Conservation (phyloP, 2,888 invertebrate species). For the Neoaliturus tenellus region DNA sequence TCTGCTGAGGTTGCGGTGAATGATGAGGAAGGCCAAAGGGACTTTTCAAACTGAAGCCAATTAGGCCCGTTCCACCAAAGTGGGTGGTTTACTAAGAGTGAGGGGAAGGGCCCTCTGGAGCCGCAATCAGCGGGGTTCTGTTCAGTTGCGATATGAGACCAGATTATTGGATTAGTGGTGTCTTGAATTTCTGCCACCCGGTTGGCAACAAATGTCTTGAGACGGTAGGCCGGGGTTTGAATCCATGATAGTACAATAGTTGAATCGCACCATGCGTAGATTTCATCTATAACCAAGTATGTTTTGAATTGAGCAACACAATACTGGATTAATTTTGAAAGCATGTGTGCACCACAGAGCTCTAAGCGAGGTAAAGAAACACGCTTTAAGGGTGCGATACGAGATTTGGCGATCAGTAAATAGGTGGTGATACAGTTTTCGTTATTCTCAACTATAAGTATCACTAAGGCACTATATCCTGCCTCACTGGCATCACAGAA, state of each 20-base stretch:
- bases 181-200: conserved; percentile 22
- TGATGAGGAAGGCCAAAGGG: neutral
- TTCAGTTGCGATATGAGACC: neutral
- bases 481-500: conserved; percentile 8
- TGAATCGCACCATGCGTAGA: neutral
- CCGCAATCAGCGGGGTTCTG: conserved; percentile 21
- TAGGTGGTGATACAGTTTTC: neutral
- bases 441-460: neutral
- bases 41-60: neutral
- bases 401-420: conserved; percentile 55
- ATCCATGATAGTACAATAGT: neutral
- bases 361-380: conserved; percentile 60
- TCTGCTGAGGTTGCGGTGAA: neutral
- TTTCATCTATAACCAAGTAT: neutral
- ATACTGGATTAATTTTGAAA: conserved; percentile 40
- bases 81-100: neutral
- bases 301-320: neutral
- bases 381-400: conserved; percentile 55
- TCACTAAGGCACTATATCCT: neutral
- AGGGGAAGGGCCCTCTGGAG: neutral
- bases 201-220: conserved; percentile 5
- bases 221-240: neutral
- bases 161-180: neutral
- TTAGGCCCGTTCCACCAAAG: conserved; percentile 42
- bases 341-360: conserved; percentile 58